Evolutionary conservation across 2,113 vertebrate species (phyloP).

Genomic region (Crotophaga sulcirostris): DNA sequence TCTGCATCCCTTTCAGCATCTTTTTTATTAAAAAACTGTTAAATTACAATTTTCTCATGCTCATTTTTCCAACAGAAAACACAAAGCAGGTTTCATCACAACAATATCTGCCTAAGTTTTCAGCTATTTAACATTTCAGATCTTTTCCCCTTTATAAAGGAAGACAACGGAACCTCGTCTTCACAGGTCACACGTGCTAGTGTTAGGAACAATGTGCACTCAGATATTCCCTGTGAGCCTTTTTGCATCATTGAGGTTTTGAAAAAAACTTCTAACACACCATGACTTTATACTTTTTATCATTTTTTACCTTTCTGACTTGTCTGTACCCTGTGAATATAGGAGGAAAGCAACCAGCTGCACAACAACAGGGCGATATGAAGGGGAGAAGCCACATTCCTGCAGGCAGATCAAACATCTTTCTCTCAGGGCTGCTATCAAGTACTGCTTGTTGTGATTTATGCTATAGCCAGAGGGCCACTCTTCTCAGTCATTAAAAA

Average conservation of each 20-base stretch:
- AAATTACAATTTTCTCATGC: not conserved
- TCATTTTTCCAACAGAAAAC: not conserved
- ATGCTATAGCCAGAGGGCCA: not conserved
- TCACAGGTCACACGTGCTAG: not conserved
- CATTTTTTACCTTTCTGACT: not conserved
- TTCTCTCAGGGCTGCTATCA: not conserved
- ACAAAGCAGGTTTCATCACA: not conserved
- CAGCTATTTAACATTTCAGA: not conserved
- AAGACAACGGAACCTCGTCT: not conserved
- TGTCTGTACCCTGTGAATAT: not conserved
- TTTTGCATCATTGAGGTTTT: not conserved
- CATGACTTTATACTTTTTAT: not conserved
- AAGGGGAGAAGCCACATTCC: not conserved
- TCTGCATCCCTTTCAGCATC: not conserved
- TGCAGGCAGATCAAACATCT: not conserved
- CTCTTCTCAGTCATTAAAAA: not conserved
- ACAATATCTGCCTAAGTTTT: not conserved
- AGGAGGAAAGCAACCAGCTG: not conserved
- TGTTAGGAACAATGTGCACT: not conserved
- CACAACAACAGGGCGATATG: accelerated
- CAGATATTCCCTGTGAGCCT: not conserved
- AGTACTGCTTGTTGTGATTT: not conserved
- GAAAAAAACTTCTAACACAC: not conserved
- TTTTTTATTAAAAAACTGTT: not conserved
- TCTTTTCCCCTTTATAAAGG: not conserved